Conservation (phyloP, 2,113 vertebrate species). For the Carollia perspicillata region DNA sequence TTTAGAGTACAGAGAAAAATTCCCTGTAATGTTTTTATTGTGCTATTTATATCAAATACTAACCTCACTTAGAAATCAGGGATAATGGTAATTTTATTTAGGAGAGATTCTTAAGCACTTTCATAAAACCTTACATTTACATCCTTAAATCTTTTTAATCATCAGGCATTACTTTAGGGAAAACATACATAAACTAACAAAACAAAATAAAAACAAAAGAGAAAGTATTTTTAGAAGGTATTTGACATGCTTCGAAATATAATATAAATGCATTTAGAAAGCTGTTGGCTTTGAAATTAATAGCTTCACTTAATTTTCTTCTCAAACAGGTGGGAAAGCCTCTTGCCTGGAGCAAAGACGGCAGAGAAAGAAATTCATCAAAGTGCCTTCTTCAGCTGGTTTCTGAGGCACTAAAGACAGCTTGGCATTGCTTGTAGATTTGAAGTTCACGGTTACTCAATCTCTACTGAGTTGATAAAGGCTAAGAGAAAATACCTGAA, state of each 20-base stretch:
- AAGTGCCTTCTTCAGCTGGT: background rate
- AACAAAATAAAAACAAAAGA: background rate
- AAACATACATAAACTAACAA: background rate
- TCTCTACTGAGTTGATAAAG: background rate
- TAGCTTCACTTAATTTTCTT: background rate
- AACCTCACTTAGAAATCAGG: background rate
- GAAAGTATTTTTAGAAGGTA: background rate
- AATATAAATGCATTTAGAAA: background rate
- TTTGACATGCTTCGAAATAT: background rate
- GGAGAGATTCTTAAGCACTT: background rate
- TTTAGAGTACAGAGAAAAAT: background rate
- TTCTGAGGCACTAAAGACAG: background rate
- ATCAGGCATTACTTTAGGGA: background rate
- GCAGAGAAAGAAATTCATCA: background rate
- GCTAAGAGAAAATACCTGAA: background rate
- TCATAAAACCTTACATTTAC: background rate
- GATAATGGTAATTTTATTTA: background rate
- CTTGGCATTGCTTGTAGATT: background rate
- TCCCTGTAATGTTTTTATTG: background rate
- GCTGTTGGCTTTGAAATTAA: background rate
- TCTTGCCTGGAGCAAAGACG: background rate
- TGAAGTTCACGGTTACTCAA: background rate
- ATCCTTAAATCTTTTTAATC: background rate
- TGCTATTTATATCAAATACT: background rate
- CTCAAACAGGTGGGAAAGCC: background rate